Conservation (phyloP, 2,888 invertebrate genomes). For the Candidula unifasciata region DNA sequence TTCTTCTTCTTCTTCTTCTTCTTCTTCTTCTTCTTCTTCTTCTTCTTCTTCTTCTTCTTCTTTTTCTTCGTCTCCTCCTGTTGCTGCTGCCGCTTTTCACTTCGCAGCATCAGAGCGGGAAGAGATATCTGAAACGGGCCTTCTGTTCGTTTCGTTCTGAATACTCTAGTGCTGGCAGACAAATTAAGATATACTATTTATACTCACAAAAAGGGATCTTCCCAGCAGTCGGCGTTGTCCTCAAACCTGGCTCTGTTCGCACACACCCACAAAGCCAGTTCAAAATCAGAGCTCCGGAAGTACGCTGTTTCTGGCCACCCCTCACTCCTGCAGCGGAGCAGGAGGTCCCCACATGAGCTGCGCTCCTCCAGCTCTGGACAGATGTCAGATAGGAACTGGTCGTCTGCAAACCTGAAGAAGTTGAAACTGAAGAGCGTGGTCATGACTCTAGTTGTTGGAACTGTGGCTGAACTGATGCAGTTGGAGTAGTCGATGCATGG, state of each 20-base stretch:
- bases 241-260: background rate
- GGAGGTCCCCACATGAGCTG: background rate
- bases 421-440: conserved; percentile 6
- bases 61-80: too few relatives aligned
- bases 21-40: too few relatives aligned
- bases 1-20: too few relatives aligned
- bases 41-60: too few relatives aligned
- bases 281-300: conserved; percentile 6
- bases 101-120: too few relatives aligned
- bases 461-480: background rate
- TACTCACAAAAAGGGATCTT: conserved; percentile 8
- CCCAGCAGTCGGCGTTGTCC: background rate
- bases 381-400: background rate
- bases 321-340: background rate
- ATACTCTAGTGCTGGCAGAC: too few relatives aligned
- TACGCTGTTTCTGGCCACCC: background rate
- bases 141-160: too few relatives aligned
- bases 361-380: background rate
- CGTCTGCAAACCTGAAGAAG: conserved; percentile 16
- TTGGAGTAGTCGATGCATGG: background rate
- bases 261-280: conserved; percentile 17
- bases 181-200: too few relatives aligned
- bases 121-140: too few relatives aligned
- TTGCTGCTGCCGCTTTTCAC: too few relatives aligned
- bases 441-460: background rate